Conservation (phyloP, 2,113 vertebrate species). For the Dascyllus trimaculatus region DNA sequence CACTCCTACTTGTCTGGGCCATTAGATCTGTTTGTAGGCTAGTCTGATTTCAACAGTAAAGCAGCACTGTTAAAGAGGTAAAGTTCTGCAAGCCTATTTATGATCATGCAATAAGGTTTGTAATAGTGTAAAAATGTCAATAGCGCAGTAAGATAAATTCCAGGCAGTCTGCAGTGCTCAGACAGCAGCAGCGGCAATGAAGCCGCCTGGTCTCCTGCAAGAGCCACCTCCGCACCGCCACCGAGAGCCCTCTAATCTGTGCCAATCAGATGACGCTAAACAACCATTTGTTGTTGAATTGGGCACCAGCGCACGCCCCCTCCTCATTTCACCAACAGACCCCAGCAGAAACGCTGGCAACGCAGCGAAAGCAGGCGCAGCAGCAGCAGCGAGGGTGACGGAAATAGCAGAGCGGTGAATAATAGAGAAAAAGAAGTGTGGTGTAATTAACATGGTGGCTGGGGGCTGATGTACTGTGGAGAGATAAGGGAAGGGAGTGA, state of each 20-base stretch:
- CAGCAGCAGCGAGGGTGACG: conserved; percentile 66
- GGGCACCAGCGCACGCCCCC: conserved; percentile 60
- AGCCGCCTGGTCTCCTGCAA: conserved; percentile 57
- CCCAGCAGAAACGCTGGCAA: conserved; percentile 64
- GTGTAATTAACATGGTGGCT: conserved; percentile 78
- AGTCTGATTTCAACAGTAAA: conserved; percentile 4
- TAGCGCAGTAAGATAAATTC: conserved; percentile 19
- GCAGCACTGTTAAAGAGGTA: not conserved
- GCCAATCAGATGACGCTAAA: conserved; percentile 79
- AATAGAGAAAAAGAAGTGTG: conserved; percentile 70
- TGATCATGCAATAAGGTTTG: conserved; percentile 1
- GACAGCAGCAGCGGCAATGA: conserved; percentile 41
- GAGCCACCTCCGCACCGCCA: conserved; percentile 72
- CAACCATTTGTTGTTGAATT: conserved; percentile 76
- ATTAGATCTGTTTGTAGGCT: not conserved
- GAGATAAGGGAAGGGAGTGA: conserved; percentile 53
- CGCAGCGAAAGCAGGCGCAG: conserved; percentile 47
- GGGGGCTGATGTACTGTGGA: conserved; percentile 55
- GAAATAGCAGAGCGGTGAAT: conserved; percentile 81
- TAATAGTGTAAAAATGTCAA: conserved; percentile 24
- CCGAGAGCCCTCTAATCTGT: conserved; percentile 78
- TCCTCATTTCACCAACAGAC: conserved; percentile 68
- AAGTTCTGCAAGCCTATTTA: not conserved
- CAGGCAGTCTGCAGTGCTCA: conserved; percentile 53
- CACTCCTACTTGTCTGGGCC: not conserved